Evolutionary conservation across 2,113 vertebrate species (phyloP), one percentile per base, ranked within the genome.

Genomic region (Serilophus lunatus): DNA sequence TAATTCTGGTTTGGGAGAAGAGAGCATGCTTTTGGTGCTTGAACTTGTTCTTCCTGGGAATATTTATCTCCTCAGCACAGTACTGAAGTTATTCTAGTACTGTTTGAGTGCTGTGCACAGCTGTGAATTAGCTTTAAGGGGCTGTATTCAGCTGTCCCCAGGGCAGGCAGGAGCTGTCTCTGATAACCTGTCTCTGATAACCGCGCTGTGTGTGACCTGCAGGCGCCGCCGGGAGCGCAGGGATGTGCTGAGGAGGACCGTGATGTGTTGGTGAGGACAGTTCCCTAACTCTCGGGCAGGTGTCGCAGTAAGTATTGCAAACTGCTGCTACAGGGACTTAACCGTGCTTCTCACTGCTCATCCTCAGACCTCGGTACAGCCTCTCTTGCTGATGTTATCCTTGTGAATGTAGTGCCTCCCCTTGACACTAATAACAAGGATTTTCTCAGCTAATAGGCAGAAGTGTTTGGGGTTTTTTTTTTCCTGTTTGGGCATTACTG

Each of bases 271-370:
- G 20, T 79, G 79, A 91, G 45, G 28, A 70, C 54, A 47, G 24
- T 72, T 75, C 87, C 47, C 80, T 91, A 74, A 77, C 18, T 88
- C 25, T 49, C 83, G 90, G 59, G 90, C 90, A 92, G 92, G 87
- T 91, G 93, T 90, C 95, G 59, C 4, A 86, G 64, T 93, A 81
- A 95, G 54, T 90, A 90, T 60, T 88, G 49, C 83, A 88, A 35
- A 78, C 78, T 47, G 54, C 80, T 24, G 31, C 59, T 65, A 0
- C 33, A 76, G 60, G 28, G 42, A 38, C 40, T 24, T 54, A 76
- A 69, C 31, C 61, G 26, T 42, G 45, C 65, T 51, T 68, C 26
- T 44, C 38, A 5, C 59, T 64, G 74, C 68, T 82, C 42, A 23
- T 38, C 59, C 64, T 84, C 60, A 78, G 40, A 36, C 51, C 59